phyloP scores from a whole-genome alignment of 2,888 invertebrate species.

The Amphipyra berbera region DNA sequence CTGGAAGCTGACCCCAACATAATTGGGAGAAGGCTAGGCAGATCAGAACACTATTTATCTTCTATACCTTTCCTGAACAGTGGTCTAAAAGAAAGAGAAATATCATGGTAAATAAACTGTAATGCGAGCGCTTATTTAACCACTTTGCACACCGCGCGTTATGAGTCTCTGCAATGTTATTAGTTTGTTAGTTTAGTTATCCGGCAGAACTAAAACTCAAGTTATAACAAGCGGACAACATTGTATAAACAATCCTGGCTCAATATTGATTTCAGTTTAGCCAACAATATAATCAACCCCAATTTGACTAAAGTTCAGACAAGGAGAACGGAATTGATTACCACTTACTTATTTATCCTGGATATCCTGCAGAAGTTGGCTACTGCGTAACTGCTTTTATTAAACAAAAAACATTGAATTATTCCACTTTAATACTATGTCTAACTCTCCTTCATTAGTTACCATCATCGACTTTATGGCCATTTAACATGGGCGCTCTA shows the following conservation, averaged over 20 bases:
- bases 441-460: too few species aligned
- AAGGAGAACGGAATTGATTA: constrained; percentile 66
- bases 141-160: neutral
- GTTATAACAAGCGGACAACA: constrained; percentile 75
- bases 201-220: constrained; percentile 73
- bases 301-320: constrained; percentile 80
- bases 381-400: neutral
- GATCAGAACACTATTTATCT: too few species aligned
- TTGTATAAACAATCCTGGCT: constrained; percentile 75
- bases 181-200: constrained; percentile 29
- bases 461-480: too few species aligned
- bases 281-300: constrained; percentile 82
- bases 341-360: constrained; percentile 42
- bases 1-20: too few species aligned
- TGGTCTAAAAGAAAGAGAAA: too few species aligned
- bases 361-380: neutral
- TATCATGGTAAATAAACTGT: too few species aligned
- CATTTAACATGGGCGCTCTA: too few species aligned
- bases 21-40: too few species aligned
- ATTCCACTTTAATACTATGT: too few species aligned
- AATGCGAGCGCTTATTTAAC: too few species aligned
- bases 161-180: constrained; percentile 10
- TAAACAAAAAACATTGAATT: neutral
- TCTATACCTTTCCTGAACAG: too few species aligned
- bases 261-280: constrained; percentile 82